Conservation (phyloP, 2,888 invertebrate genomes). For the Apamea sordens region DNA sequence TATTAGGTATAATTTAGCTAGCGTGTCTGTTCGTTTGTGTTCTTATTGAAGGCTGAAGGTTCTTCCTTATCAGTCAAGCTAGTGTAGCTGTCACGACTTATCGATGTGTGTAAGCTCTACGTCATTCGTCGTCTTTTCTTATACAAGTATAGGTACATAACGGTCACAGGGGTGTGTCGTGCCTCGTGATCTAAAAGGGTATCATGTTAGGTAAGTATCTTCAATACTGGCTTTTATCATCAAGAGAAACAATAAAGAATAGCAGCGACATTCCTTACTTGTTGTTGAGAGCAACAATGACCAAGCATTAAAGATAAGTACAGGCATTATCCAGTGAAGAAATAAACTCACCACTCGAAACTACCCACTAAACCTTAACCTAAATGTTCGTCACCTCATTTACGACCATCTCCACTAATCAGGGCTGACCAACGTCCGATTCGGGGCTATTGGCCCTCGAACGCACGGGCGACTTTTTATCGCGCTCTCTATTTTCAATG, state of each 20-base stretch:
- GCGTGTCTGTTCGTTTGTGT: constrained; percentile 32
- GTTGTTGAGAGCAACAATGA: not conserved
- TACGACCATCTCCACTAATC: constrained; percentile 32
- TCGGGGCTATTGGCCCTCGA: constrained; percentile 5
- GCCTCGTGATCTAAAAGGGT: constrained; percentile 32
- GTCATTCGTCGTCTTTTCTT: constrained; percentile 27
- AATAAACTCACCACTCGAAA: constrained; percentile 27
- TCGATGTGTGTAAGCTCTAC: constrained; percentile 11
- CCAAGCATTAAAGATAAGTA: constrained; percentile 15
- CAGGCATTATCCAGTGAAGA: not conserved
- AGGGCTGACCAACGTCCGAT: constrained; percentile 25
- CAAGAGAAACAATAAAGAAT: not conserved
- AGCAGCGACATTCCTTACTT: not conserved
- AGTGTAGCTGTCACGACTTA: constrained; percentile 56
- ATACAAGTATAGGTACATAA: constrained; percentile 11
- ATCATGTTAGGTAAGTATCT: not conserved
- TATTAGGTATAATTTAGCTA: constrained; percentile 17
- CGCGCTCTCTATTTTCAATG: not conserved
- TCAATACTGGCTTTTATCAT: not conserved
- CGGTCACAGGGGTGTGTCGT: constrained; percentile 22
- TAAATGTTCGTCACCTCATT: constrained; percentile 33
- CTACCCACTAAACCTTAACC: constrained; percentile 11
- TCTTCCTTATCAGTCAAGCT: constrained; percentile 59
- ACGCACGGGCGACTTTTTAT: not conserved
- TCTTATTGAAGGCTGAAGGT: constrained; percentile 54